Evolutionary conservation across 2,888 invertebrate genomes (phyloP).

Genomic region (Teinopalpus imperialis): DNA sequence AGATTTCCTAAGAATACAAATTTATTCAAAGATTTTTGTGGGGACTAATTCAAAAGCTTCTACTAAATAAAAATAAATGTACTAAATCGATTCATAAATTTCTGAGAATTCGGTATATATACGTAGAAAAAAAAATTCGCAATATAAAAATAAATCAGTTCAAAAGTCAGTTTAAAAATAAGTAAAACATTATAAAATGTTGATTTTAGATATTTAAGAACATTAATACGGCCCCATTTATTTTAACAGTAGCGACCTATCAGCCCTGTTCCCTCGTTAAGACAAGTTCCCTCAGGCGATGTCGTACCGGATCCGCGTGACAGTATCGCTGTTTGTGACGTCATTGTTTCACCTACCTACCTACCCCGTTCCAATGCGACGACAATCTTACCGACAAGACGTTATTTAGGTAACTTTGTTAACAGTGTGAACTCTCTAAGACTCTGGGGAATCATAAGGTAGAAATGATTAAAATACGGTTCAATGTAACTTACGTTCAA

Average conservation of each 20-base stretch:
- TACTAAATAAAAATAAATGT: too few relatives aligned
- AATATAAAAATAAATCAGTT: too few relatives aligned
- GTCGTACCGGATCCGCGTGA: conserved; percentile 53
- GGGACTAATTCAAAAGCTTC: too few relatives aligned
- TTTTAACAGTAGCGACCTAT: not conserved
- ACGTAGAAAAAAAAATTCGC: too few relatives aligned
- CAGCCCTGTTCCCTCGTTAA: conserved; percentile 26
- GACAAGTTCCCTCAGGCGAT: conserved; percentile 46
- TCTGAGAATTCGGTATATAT: too few relatives aligned
- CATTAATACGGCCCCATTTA: too few relatives aligned
- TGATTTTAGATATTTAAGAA: too few relatives aligned
- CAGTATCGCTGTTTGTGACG: conserved; percentile 55
- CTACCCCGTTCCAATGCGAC: conserved; percentile 43
- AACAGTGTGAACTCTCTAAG: not conserved
- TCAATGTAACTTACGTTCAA: not conserved
- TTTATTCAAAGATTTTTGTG: too few relatives aligned
- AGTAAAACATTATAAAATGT: too few relatives aligned
- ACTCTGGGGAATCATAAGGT: not conserved
- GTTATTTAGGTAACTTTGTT: conserved; percentile 15
- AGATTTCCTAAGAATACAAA: too few relatives aligned
- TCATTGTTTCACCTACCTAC: conserved; percentile 53
- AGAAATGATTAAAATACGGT: conserved; percentile 3
- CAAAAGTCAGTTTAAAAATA: too few relatives aligned
- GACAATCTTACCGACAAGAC: conserved; percentile 13
- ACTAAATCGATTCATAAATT: too few relatives aligned